Conservation (phyloP, 2,113 vertebrate species). For the Mionectes macconnelli region DNA sequence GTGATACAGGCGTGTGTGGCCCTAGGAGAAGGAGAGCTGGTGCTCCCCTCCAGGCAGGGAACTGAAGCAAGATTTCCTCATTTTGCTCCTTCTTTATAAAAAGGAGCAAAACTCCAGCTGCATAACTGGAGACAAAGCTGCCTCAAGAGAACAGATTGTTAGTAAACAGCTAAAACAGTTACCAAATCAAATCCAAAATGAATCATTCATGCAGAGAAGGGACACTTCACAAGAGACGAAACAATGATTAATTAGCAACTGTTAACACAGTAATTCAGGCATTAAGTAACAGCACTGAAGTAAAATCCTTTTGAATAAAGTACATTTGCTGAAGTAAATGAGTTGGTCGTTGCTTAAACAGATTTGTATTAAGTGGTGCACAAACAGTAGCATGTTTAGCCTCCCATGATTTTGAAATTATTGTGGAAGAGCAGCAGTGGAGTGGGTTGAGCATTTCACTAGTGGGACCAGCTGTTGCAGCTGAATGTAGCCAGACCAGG, state of each 20-base stretch:
- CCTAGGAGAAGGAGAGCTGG: not conserved
- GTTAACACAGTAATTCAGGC: constrained; percentile 38
- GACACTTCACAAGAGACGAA: constrained; percentile 51
- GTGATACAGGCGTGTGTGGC: not conserved
- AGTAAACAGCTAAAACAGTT: constrained; percentile 48
- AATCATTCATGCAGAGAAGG: constrained; percentile 29
- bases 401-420: constrained; percentile 8
- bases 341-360: not conserved
- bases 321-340: constrained; percentile 3
- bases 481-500: not conserved
- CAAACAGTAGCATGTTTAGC: constrained; percentile 5
- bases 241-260: constrained; percentile 61
- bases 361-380: constrained; percentile 8
- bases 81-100: not conserved
- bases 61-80: not conserved
- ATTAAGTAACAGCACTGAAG: constrained; percentile 23
- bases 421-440: not conserved
- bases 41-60: not conserved
- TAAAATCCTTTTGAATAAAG: constrained; percentile 34
- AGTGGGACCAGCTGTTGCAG: constrained; percentile 12
- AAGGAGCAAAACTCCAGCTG: constrained; percentile 14
- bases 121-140: constrained; percentile 11
- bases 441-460: not conserved
- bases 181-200: constrained; percentile 43
- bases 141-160: constrained; percentile 35